Conservation (phyloP, 2,797 vertebrate species). For the Dicrostonyx torquatus region DNA sequence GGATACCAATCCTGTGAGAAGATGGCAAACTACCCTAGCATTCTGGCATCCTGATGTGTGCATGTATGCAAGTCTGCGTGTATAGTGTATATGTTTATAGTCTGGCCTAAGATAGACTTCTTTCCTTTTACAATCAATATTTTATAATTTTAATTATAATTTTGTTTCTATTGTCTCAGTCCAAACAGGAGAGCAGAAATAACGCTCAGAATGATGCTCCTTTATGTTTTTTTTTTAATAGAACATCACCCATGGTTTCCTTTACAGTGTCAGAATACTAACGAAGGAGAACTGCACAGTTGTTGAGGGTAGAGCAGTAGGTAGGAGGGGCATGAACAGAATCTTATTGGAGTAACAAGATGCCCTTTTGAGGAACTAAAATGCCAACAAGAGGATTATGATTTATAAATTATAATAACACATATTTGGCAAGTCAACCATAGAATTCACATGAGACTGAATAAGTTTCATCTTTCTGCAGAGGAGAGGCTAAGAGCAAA, state of each 20-base stretch:
- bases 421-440: slow-evolving; percentile 61
- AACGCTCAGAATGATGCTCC: background rate
- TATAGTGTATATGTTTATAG: background rate
- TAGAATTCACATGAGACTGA: slow-evolving; percentile 53
- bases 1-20: slow-evolving; percentile 60
- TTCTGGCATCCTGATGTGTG: background rate
- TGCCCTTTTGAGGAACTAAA: slow-evolving; percentile 52
- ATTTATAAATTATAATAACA: slow-evolving; percentile 66
- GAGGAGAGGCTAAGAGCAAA: slow-evolving; percentile 62
- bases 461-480: slow-evolving; percentile 56
- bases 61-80: background rate
- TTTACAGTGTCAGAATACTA: background rate
- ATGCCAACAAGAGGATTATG: slow-evolving; percentile 51
- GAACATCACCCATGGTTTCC: background rate
- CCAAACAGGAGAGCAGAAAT: slow-evolving; percentile 41
- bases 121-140: slow-evolving; percentile 41
- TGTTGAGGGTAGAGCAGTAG: background rate
- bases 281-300: slow-evolving; percentile 9
- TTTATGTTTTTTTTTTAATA: background rate
- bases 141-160: slow-evolving; percentile 32
- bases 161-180: slow-evolving; percentile 40
- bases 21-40: slow-evolving; percentile 54
- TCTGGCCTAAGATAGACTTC: background rate
- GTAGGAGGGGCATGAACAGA: slow-evolving; percentile 17
- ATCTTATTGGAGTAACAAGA: slow-evolving; percentile 45